Base-by-base conservation (phyloP, 2,113 vertebrate genomes). In the Todiramphus saurophagus region DNA sequence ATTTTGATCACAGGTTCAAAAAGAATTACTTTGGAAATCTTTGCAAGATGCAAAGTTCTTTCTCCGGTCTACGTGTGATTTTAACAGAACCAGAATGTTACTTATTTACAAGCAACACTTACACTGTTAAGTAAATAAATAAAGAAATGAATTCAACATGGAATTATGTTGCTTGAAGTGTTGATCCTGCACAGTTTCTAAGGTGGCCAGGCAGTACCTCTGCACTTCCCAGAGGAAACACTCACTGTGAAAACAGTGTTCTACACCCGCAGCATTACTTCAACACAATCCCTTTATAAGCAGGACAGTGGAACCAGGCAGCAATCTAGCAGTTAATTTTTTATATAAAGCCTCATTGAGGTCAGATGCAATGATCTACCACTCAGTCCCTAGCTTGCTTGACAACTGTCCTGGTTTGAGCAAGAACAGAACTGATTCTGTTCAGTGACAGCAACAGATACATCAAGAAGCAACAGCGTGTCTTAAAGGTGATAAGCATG, bases 21-120 rank as follows among this genome's bases (percentile, higher is more conserved):
- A 39, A 31, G 16, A 77, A 16, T 8, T 0, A 35, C 19, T 50
- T 11, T 24, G 37, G n/a, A 48, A 86, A 19, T 7, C 13, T 33
- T 0, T 63, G 44, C 51, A 21, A 2, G 9, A 37, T 13, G 25
- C 3, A 2, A 67, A 66, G 30, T 4, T 39, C 44, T 73, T 51
- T 4, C 81, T 5, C 46, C n/a, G 55, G 12, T 24, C 35, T 41
- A 2, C 2, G 1, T 0, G 8, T 5, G 11, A 60, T 44, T 74
- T 46, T 37, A 56, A 6, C 1, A 60, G 58, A 46, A 46, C 5
- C 33, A 43, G 25, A 30, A 33, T 1, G 7, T 3, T 19, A 46
- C 37, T 46, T 28, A 70, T 7, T 51, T 7, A 28, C 30, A 39
- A 76, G 55, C 62, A 89, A 74, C 25, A 62, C 0, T 48, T 35